Evolutionary conservation across 2,888 invertebrate species (phyloP).

Genomic region (Epinotia brunnichana): DNA sequence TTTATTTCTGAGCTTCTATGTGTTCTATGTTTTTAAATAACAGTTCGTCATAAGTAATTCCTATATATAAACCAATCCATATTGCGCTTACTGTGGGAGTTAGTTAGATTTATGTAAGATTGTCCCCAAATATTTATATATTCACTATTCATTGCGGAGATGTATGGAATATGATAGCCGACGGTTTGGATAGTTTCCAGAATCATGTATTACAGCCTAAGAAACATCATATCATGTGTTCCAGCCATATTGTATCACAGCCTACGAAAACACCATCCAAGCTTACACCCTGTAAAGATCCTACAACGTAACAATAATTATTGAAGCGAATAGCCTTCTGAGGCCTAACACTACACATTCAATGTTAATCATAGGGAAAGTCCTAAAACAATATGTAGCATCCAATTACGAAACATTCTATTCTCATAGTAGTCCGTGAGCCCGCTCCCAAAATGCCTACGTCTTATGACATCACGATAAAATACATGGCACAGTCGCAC

Average conservation of each 20-base stretch:
- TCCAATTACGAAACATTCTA: conserved; percentile 38
- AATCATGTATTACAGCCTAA: background rate
- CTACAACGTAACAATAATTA: background rate
- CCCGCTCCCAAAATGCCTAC: too few species aligned
- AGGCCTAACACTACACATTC: conserved; percentile 14
- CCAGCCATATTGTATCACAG: background rate
- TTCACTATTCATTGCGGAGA: background rate
- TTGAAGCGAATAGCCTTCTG: conserved; percentile 12
- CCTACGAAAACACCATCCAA: conserved; percentile 9
- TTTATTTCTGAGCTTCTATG: too few species aligned
- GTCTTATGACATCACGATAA: too few species aligned
- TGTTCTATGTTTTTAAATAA: too few species aligned
- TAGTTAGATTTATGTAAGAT: too few species aligned
- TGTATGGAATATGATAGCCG: background rate
- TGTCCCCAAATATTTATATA: too few species aligned
- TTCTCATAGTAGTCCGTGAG: too few species aligned
- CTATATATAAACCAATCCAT: too few species aligned
- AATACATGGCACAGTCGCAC: too few species aligned
- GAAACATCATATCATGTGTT: too few species aligned
- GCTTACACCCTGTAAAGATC: conserved; percentile 1
- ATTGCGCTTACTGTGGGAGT: too few species aligned
- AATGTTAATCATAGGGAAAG: background rate
- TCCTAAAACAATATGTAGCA: conserved; percentile 32
- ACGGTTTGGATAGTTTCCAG: background rate
- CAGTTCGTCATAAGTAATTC: too few species aligned